Evolutionary conservation across 2,113 vertebrate species (phyloP).

Genomic region (Syngnathus scovelli): DNA sequence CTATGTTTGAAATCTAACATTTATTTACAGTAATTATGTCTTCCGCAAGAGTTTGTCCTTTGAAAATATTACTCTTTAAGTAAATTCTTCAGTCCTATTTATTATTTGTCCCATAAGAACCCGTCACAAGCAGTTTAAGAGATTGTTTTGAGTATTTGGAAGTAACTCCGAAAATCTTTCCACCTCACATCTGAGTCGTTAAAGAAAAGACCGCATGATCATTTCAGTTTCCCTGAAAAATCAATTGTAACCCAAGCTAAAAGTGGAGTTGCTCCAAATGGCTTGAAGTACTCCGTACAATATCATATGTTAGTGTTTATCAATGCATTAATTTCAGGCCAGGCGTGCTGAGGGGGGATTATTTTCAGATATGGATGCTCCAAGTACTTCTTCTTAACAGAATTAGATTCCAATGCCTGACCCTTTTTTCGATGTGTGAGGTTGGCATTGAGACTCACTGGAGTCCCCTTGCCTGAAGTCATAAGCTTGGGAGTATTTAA

Average conservation of each 20-base stretch:
- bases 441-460: constrained; percentile 49
- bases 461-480: constrained; percentile 55
- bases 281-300: constrained; percentile 47
- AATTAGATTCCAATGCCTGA: constrained; percentile 49
- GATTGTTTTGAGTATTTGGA: constrained; percentile 50
- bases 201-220: constrained; percentile 59
- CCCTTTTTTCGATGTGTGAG: constrained; percentile 55
- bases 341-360: constrained; percentile 42
- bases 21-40: constrained; percentile 26
- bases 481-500: constrained; percentile 55
- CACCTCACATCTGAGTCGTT: constrained; percentile 65
- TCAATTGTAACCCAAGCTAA: constrained; percentile 56
- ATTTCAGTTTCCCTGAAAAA: constrained; percentile 64
- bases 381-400: constrained; percentile 29
- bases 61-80: constrained; percentile 32
- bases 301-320: constrained; percentile 69
- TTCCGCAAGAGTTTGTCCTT: constrained; percentile 33
- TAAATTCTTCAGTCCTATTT: constrained; percentile 35
- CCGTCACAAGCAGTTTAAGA: constrained; percentile 40
- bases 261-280: constrained; percentile 54
- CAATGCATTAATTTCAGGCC: constrained; percentile 57
- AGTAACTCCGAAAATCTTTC: constrained; percentile 58
- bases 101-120: constrained; percentile 32
- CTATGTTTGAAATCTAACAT: constrained; percentile 43
- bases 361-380: constrained; percentile 38